Conservation (phyloP, 2,113 vertebrate genomes). For the Notiomystis cincta region DNA sequence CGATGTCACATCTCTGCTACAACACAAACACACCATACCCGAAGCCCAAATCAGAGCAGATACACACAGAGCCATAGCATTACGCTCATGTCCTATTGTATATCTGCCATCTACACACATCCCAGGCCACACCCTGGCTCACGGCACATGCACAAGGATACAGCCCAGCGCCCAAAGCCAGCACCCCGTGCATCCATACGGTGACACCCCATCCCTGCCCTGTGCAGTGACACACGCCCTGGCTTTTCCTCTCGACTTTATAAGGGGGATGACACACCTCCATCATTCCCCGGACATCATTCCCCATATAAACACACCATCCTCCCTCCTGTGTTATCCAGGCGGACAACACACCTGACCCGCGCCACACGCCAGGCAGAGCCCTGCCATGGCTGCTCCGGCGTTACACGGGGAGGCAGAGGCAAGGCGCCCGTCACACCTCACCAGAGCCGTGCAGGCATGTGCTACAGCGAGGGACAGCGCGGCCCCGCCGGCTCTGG, state of each 20-base stretch:
- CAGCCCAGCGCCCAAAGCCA: not conserved
- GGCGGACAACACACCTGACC: not conserved
- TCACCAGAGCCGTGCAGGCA: not conserved
- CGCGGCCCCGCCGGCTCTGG: not conserved
- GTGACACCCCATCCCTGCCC: not conserved
- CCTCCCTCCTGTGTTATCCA: not conserved
- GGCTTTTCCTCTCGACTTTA: not conserved
- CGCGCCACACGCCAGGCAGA: not conserved
- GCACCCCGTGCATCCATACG: not conserved
- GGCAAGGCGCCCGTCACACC: not conserved
- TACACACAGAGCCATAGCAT: accelerated
- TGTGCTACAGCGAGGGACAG: not conserved
- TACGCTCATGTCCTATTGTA: accelerated
- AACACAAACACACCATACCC: not conserved
- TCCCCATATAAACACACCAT: not conserved
- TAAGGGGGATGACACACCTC: not conserved
- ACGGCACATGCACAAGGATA: not conserved
- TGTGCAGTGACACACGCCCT: not conserved
- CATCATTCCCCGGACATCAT: not conserved
- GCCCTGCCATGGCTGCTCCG: not conserved
- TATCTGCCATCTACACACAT: not conserved
- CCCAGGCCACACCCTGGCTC: not conserved
- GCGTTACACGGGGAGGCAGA: not conserved
- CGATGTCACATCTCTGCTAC: not conserved
- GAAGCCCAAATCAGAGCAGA: not conserved